Conservation (phyloP, 2,888 invertebrate genomes). For the Myopa tessellatipennis region DNA sequence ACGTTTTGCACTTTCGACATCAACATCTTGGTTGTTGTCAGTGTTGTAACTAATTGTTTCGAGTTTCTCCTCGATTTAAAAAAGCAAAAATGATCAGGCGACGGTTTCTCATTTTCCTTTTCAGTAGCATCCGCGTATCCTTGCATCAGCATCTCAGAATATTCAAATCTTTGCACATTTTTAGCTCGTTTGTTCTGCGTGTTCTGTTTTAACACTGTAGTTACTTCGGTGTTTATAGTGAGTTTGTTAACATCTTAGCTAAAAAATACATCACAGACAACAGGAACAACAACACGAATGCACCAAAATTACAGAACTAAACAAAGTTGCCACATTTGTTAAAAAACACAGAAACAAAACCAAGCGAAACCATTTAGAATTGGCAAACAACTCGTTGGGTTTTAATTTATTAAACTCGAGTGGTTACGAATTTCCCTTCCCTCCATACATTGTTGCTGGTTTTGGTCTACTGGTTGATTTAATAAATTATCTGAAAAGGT, state of each 20-base stretch:
- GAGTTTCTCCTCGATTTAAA: background rate
- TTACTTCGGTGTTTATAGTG: too few species aligned
- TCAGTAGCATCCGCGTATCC: too few species aligned
- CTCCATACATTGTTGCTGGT: background rate
- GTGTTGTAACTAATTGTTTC: background rate
- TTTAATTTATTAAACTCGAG: conserved; percentile 60
- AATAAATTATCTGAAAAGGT: background rate
- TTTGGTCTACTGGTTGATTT: background rate
- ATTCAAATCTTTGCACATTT: too few species aligned
- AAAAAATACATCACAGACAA: too few species aligned
- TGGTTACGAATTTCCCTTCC: background rate
- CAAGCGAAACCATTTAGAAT: conserved; percentile 54
- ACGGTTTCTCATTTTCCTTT: too few species aligned
- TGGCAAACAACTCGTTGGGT: conserved; percentile 62
- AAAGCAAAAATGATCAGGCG: background rate
- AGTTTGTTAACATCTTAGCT: too few species aligned
- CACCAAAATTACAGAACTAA: too few species aligned
- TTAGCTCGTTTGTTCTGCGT: too few species aligned
- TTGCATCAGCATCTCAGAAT: too few species aligned
- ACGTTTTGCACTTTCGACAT: conserved; percentile 7
- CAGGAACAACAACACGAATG: too few species aligned
- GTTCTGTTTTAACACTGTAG: too few species aligned
- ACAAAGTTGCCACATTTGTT: conserved; percentile 22
- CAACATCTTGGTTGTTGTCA: background rate
- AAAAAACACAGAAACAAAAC: background rate